Evolutionary conservation across 2,113 vertebrate species (phyloP), one percentile per base, ranked within the genome.

Genomic region (Hylia prasina): DNA sequence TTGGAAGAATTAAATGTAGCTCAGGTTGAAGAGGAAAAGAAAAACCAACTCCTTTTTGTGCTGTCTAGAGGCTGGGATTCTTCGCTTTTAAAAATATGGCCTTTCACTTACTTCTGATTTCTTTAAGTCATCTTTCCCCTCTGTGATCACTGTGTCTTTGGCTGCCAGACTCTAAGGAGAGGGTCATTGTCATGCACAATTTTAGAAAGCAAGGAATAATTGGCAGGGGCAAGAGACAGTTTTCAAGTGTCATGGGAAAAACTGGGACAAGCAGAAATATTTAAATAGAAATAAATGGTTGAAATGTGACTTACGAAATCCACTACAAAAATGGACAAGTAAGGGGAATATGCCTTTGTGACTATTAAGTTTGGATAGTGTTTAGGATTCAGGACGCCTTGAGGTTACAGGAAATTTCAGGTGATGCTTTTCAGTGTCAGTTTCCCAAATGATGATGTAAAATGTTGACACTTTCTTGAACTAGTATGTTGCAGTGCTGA

Each of bases 191-290:
- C 87, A 54, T 47, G 45, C 45, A 45, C 3, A 3, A 1, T 48
- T 96, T 95, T 76, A 63, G 87, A 95, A 96, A 94, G 73, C 25
- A 4, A 50, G 82, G 69, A 85, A 40, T 80, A 76, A 56, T 56
- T 77, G 82, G 75, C 71, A 76, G 6, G 17, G 70, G 33, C 3
- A 19, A 47, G 30, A 39, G 89, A 42, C 81, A 66, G 10, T 82
- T 93, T 47, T 61, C 50, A 79, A 95, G 93, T 86, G 87, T 90
- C 90, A 88, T 90, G 87, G 90, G 89, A 87, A 96, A 93, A 94
- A 86, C 85, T 69, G 71, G 78, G 70, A 77, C 66, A 90, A 76
- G 70, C 71, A 90, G 78, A 94, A 94, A 81, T 91, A 92, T 50
- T 91, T 88, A 65, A 84, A 85, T 92, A 90, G 73, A 85, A 95